phyloP scores from a whole-genome alignment of 1,140 invertebrate species.

The Nebria ingens region DNA sequence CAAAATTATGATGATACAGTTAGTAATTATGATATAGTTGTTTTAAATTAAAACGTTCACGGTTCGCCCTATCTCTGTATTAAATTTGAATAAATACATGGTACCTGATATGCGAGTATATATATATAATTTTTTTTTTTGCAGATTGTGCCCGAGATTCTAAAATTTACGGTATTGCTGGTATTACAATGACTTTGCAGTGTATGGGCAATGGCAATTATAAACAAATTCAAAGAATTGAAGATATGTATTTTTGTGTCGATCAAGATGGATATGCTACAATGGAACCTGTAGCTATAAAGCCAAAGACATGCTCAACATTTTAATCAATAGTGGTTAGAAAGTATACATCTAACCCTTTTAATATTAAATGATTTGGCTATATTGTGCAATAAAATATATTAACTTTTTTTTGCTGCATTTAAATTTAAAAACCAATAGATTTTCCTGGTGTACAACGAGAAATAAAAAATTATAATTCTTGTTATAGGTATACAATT shows the following conservation, averaged over 20 bases:
- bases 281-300: constrained; percentile 17
- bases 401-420: no score
- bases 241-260: constrained; percentile 37
- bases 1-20: background rate
- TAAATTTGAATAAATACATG: constrained; percentile 12
- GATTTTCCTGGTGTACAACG: no score
- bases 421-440: no score
- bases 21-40: background rate
- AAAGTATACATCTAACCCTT: no score
- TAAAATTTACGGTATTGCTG: constrained; percentile 35
- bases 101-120: constrained; percentile 1
- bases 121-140: constrained; percentile 17
- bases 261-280: constrained; percentile 41
- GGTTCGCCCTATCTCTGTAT: no score
- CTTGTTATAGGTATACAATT: no score
- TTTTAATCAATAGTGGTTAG: no score
- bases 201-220: constrained; percentile 44
- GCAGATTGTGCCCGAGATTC: constrained; percentile 44
- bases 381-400: no score
- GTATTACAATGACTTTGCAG: constrained; percentile 32
- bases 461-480: no score
- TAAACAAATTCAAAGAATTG: constrained; percentile 32
- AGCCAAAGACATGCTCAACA: no score
- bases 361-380: no score
- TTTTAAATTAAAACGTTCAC: no score